Evolutionary conservation across 1,140 invertebrate genomes (phyloP).

Genomic region (Archivesica marissinica): DNA sequence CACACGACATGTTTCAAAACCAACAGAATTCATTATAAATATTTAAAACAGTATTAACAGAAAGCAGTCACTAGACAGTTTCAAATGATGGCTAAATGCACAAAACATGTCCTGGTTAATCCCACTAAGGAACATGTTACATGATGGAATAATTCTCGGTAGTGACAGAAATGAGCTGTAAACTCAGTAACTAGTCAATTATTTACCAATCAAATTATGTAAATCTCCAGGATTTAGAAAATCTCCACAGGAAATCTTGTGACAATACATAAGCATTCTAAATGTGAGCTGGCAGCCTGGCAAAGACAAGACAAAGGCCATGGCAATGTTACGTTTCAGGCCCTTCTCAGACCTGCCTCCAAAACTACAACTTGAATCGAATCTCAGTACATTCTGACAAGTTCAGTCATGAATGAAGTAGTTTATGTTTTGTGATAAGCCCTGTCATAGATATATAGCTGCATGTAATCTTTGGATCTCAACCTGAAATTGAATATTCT

Average conservation of each 20-base stretch:
- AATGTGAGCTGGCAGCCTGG: too few species aligned
- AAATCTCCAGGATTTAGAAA: background rate
- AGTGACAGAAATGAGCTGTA: conserved; percentile 10
- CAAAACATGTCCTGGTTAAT: background rate
- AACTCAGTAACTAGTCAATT: conserved; percentile 37
- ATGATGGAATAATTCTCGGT: background rate
- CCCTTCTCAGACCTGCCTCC: too few species aligned
- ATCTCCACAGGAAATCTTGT: conserved; percentile 17
- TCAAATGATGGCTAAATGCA: conserved; percentile 14
- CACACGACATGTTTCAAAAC: conserved; percentile 22
- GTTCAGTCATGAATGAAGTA: too few species aligned
- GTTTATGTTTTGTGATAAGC: too few species aligned
- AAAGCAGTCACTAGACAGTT: conserved; percentile 18
- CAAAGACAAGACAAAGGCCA: too few species aligned
- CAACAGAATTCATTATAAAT: conserved; percentile 24
- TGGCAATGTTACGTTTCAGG: too few species aligned
- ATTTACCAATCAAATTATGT: conserved; percentile 58
- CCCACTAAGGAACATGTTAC: background rate
- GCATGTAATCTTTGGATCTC: too few species aligned
- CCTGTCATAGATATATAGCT: too few species aligned
- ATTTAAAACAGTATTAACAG: conserved; percentile 18
- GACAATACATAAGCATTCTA: conserved; percentile 17
- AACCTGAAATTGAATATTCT: too few species aligned
- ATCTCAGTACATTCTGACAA: too few species aligned
- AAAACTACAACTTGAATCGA: too few species aligned